Conservation (phyloP, 2,797 vertebrate genomes). For the Pitangus sulphuratus region DNA sequence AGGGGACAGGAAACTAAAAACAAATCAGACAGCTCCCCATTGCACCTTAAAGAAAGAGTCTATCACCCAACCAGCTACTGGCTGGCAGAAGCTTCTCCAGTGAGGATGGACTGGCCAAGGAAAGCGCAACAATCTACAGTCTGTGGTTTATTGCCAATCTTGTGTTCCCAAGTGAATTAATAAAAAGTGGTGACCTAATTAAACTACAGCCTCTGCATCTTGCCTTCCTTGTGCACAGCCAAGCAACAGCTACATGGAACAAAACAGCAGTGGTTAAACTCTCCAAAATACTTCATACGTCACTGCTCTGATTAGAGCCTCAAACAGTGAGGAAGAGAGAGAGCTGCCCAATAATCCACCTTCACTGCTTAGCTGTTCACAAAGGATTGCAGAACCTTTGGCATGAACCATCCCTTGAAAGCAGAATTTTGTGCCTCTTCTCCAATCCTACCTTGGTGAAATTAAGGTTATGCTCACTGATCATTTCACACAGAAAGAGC, state of each 20-base stretch:
- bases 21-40: not conserved
- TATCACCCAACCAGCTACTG: not conserved
- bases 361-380: not conserved
- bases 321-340: not conserved
- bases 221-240: not conserved
- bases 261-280: not conserved
- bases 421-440: not conserved
- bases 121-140: not conserved
- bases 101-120: not conserved
- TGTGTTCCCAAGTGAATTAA: not conserved
- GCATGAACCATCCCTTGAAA: not conserved
- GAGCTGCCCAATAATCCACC: not conserved
- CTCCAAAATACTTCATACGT: not conserved
- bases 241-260: not conserved
- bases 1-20: not conserved
- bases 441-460: not conserved
- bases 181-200: not conserved
- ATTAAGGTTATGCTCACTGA: conserved; percentile 39
- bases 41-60: not conserved
- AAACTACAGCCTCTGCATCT: not conserved
- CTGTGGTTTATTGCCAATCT: not conserved
- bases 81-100: not conserved
- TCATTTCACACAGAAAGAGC: not conserved
- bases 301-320: not conserved
- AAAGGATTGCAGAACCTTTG: not conserved